These are phyloP conservation scores for Dexiosoma caninum DNA, from an alignment of 2,888 invertebrate genomes.

Conservation along the genomic window DNA sequence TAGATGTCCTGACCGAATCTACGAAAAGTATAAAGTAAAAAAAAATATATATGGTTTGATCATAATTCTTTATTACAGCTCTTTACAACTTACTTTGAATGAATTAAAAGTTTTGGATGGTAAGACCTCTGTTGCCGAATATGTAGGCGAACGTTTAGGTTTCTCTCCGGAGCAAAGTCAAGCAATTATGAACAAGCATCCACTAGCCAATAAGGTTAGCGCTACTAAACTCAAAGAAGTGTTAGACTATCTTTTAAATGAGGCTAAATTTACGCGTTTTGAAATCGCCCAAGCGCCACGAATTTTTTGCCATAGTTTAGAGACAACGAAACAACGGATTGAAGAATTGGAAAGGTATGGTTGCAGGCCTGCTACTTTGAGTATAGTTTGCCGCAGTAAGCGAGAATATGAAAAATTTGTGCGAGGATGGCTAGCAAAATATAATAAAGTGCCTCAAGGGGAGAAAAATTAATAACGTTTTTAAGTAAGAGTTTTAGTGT, in stretches of 20 bases:
- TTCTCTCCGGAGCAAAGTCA: slow-evolving; percentile 78
- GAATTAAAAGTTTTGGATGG: slow-evolving; percentile 79
- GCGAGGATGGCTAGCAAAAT: too few species aligned
- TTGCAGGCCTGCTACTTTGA: slow-evolving; percentile 79
- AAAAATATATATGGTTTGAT: background rate
- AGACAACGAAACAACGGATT: slow-evolving; percentile 80
- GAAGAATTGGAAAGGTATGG: slow-evolving; percentile 79
- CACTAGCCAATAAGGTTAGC: slow-evolving; percentile 79
- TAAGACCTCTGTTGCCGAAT: slow-evolving; percentile 79
- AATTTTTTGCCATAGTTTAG: slow-evolving; percentile 80
- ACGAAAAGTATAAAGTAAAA: slow-evolving; percentile 80
- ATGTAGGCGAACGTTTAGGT: slow-evolving; percentile 80
- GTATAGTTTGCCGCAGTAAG: slow-evolving; percentile 80
- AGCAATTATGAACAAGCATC: slow-evolving; percentile 79
- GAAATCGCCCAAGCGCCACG: slow-evolving; percentile 80
- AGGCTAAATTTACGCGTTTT: slow-evolving; percentile 79
- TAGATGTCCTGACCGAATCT: slow-evolving; percentile 80
- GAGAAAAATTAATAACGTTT: too few species aligned
- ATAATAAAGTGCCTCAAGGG: background rate
- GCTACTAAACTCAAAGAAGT: slow-evolving; percentile 82
- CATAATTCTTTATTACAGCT: slow-evolving; percentile 65
- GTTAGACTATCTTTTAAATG: slow-evolving; percentile 80
- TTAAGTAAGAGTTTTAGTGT: too few species aligned
- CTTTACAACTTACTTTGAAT: slow-evolving; percentile 72
- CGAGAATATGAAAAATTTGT: slow-evolving; percentile 80